Conservation (phyloP, 2,797 vertebrate genomes). For the Chanos chanos region DNA sequence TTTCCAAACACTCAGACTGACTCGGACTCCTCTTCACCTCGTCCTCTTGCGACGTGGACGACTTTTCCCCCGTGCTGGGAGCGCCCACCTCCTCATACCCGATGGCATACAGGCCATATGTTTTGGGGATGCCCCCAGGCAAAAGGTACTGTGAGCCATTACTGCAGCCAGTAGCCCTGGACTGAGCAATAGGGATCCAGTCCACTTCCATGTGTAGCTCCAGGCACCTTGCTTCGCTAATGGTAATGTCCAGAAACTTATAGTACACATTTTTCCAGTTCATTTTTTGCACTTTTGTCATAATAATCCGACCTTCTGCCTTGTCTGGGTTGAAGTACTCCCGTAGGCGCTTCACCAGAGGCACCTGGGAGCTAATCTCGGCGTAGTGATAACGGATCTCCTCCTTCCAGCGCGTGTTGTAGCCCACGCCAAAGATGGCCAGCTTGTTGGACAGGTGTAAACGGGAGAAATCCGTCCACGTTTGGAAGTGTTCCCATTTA, state of each 20-base stretch:
- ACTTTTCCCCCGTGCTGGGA: conserved; percentile 44
- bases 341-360: conserved; percentile 89
- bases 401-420: conserved; percentile 96
- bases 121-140: conserved; percentile 92
- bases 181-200: conserved; percentile 91
- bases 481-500: conserved; percentile 97
- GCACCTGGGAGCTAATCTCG: conserved; percentile 96
- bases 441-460: conserved; percentile 97
- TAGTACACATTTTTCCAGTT: conserved; percentile 99
- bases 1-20: conserved; percentile 39
- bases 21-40: conserved; percentile 42
- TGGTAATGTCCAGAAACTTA: conserved; percentile 96
- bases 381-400: conserved; percentile 95
- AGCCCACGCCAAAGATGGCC: conserved; percentile 95
- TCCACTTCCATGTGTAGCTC: conserved; percentile 97
- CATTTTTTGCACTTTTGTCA: conserved; percentile 98
- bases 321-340: conserved; percentile 98
- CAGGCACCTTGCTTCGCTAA: conserved; percentile 91
- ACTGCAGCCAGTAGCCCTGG: conserved; percentile 77
- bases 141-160: conserved; percentile 88
- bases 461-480: conserved; percentile 95
- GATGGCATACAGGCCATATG: conserved; percentile 89
- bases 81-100: conserved; percentile 75
- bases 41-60: conserved; percentile 33
- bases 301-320: conserved; percentile 87